Evolutionary conservation across 2,888 invertebrate species (phyloP).

Genomic region (Xestia rhomboidea): DNA sequence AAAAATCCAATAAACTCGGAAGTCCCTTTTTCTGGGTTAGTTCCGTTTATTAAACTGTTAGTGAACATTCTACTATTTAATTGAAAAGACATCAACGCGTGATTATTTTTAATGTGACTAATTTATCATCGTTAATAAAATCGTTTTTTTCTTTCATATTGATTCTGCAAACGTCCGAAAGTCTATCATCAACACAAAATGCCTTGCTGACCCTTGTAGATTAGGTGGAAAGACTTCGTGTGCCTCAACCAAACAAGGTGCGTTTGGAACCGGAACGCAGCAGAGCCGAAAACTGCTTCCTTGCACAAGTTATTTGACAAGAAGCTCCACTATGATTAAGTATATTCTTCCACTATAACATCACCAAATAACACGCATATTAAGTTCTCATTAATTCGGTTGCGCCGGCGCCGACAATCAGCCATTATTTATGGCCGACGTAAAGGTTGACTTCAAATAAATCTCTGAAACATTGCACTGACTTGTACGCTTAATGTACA

Average conservation of each 20-base stretch:
- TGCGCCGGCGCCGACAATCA: constrained; percentile 48
- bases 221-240: neutral
- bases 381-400: constrained; percentile 38
- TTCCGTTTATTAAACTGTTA: neutral
- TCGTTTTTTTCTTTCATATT: neutral
- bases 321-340: constrained; percentile 11
- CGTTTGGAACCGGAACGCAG: neutral
- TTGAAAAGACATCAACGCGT: constrained; percentile 48
- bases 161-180: neutral
- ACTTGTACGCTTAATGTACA: constrained; percentile 17
- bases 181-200: neutral
- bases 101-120: neutral
- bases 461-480: constrained; percentile 36
- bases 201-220: neutral
- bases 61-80: neutral
- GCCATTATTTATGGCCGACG: constrained; percentile 49
- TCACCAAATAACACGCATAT: constrained; percentile 45
- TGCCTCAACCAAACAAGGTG: neutral
- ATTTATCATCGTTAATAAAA: neutral
- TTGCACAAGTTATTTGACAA: constrained; percentile 1
- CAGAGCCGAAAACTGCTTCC: neutral
- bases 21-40: too few species aligned
- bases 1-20: too few species aligned
- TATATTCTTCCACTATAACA: constrained; percentile 1
- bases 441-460: constrained; percentile 60